phyloP scores from a whole-genome alignment of 2,797 vertebrate species.

The Chelmon rostratus region DNA sequence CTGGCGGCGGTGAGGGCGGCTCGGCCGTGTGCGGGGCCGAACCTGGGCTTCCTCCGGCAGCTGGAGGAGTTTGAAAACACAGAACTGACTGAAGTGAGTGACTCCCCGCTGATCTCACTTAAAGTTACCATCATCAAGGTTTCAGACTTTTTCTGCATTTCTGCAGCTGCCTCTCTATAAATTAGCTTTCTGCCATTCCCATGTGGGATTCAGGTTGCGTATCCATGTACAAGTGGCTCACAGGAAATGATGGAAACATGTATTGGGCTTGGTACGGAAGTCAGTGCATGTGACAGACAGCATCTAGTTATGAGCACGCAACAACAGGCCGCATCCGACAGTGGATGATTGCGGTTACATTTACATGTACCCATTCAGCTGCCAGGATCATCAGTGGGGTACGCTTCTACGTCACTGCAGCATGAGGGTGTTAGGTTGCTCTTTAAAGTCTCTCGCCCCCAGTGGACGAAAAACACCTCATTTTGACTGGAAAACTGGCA shows the following conservation, averaged over 20 bases:
- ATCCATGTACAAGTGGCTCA: neutral
- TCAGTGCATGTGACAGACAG: neutral
- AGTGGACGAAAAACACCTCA: neutral
- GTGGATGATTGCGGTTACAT: too few species aligned
- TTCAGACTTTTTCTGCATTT: neutral
- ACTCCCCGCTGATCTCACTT: neutral
- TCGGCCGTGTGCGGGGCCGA: constrained; percentile 93
- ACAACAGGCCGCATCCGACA: too few species aligned
- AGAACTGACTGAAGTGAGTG: constrained; percentile 89
- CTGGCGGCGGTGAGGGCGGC: constrained; percentile 89
- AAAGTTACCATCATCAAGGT: neutral
- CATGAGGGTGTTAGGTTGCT: neutral
- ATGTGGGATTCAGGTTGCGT: neutral
- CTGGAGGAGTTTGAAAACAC: constrained; percentile 92
- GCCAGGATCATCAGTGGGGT: neutral
- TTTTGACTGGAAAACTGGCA: neutral
- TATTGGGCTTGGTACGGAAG: neutral
- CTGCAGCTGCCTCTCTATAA: neutral
- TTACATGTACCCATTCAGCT: neutral
- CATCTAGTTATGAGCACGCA: neutral
- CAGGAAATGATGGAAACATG: neutral
- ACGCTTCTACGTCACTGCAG: neutral
- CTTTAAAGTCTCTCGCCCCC: neutral
- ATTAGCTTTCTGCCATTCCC: neutral
- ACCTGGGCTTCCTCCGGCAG: constrained; percentile 94